Conservation (phyloP, 2,888 invertebrate species). For the Bombylius discolor region DNA sequence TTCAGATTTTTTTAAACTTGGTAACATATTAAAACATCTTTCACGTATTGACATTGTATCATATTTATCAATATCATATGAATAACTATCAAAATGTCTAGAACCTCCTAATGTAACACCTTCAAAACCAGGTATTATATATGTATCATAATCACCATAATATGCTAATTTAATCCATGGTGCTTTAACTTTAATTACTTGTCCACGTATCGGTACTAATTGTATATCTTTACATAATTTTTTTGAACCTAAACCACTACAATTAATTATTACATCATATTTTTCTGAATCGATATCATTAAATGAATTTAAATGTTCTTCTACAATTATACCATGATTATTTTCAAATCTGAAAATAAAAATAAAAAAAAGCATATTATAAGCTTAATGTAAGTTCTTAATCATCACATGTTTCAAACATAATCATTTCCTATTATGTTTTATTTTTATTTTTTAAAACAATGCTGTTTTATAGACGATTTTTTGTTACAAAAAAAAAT, state of each 20-base stretch:
- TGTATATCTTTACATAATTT: conserved; percentile 59
- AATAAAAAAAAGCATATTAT: not conserved
- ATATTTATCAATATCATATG: conserved; percentile 49
- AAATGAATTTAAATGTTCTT: conserved; percentile 46
- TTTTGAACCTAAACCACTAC: conserved; percentile 73
- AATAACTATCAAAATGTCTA: conserved; percentile 68
- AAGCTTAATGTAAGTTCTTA: not conserved
- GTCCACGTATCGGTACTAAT: conserved; percentile 70
- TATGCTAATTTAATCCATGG: conserved; percentile 85
- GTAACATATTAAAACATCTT: conserved; percentile 62
- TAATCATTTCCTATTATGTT: no score
- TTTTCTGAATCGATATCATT: conserved; percentile 42
- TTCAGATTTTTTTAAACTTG: conserved; percentile 47
- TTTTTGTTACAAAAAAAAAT: no score
- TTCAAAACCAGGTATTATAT: conserved; percentile 66
- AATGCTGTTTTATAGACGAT: no score
- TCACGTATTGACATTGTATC: conserved; percentile 67
- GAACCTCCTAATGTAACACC: conserved; percentile 73
- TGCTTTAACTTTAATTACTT: conserved; percentile 66
- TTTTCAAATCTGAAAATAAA: conserved; percentile 39
- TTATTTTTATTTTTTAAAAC: no score
- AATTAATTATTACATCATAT: conserved; percentile 65
- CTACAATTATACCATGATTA: conserved; percentile 50
- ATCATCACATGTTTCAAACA: no score
- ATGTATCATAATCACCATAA: conserved; percentile 75